Conservation (phyloP, 2,113 vertebrate genomes). For the Marmota flaviventris region DNA sequence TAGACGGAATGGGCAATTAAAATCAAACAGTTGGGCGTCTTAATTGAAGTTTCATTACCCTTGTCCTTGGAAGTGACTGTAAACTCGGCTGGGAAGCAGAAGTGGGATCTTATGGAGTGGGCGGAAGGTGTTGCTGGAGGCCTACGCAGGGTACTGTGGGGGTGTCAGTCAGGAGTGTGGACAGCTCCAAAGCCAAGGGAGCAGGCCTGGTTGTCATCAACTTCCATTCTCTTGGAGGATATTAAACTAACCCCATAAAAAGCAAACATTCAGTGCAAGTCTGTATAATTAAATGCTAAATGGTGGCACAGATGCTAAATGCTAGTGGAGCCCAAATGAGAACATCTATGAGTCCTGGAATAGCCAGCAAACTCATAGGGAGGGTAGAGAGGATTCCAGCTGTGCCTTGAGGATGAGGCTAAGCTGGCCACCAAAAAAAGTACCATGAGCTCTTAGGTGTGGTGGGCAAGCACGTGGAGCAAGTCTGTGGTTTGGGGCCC, state of each 20-base stretch:
- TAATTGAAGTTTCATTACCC: slow-evolving; percentile 50
- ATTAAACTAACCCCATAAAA: background rate
- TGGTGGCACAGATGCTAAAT: background rate
- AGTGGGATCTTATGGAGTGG: background rate
- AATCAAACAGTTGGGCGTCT: slow-evolving; percentile 43
- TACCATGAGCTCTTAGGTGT: background rate
- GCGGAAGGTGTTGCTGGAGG: background rate
- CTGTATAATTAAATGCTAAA: background rate
- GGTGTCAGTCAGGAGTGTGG: background rate
- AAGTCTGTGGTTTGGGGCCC: background rate
- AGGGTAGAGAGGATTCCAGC: background rate
- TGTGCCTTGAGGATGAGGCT: background rate
- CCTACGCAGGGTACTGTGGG: background rate
- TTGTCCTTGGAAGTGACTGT: slow-evolving; percentile 35
- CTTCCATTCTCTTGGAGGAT: background rate
- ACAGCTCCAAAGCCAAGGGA: background rate
- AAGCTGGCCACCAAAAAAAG: background rate
- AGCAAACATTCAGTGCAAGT: background rate
- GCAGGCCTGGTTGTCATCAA: background rate
- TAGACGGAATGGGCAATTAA: slow-evolving; percentile 33
- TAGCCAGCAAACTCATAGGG: background rate
- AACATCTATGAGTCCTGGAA: background rate
- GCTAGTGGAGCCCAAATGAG: background rate
- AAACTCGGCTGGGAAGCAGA: background rate
- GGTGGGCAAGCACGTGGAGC: background rate